These are phyloP conservation scores for Coleophora deauratella DNA, from an alignment of 2,888 invertebrate species.

Conservation along the genomic window DNA sequence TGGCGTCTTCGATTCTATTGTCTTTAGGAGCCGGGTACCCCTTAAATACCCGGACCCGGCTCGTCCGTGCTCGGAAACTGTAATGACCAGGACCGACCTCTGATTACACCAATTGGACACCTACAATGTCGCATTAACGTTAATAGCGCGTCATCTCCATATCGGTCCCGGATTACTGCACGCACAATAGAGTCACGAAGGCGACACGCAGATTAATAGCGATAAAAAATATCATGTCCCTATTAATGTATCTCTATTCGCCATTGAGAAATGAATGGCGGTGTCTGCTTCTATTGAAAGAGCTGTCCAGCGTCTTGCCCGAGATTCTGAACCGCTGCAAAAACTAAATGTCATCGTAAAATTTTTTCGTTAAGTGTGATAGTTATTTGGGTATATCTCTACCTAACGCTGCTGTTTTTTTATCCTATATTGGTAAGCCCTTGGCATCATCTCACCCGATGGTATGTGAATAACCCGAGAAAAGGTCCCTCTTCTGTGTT, in stretches of 20 bases:
- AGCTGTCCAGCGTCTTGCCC: no score
- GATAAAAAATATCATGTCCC: slow-evolving; percentile 26
- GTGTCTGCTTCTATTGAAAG: no score
- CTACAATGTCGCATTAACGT: slow-evolving; percentile 66
- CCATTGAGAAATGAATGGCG: no score
- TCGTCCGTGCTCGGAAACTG: slow-evolving; percentile 59
- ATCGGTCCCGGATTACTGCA: slow-evolving; percentile 48
- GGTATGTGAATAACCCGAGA: no score
- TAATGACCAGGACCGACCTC: slow-evolving; percentile 46
- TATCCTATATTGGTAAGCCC: no score
- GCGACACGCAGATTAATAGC: slow-evolving; percentile 27
- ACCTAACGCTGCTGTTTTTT: no score
- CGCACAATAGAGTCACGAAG: slow-evolving; percentile 25
- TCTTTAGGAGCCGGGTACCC: slow-evolving; percentile 18
- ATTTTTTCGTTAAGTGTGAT: no score
- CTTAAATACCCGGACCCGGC: slow-evolving; percentile 47
- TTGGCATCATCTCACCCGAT: no score
- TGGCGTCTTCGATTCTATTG: slow-evolving; percentile 29
- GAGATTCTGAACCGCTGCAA: no score
- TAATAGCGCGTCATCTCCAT: slow-evolving; percentile 59
- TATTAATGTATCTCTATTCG: slow-evolving; percentile 4
- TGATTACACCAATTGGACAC: slow-evolving; percentile 18
- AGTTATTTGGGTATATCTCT: no score
- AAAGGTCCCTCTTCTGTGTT: no score
- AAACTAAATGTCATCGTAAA: no score